Evolutionary conservation across 2,797 vertebrate genomes (phyloP).

Genomic region (Hippopotamyrus pictus): DNA sequence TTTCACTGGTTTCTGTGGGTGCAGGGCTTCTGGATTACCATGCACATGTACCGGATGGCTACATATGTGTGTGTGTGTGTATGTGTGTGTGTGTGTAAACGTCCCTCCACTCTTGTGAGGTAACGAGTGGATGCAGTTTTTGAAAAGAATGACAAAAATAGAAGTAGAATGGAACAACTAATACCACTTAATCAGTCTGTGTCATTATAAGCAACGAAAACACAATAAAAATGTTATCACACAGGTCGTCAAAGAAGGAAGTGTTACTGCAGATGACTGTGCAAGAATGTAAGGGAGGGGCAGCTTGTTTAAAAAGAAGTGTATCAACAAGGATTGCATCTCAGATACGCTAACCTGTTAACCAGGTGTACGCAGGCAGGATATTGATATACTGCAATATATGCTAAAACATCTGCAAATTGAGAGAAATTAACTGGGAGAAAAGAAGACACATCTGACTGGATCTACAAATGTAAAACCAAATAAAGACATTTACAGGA

Average conservation of each 20-base stretch:
- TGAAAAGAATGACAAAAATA: not conserved
- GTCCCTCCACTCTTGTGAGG: not conserved
- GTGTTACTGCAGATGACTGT: not conserved
- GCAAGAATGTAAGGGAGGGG: not conserved
- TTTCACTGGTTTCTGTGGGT: not conserved
- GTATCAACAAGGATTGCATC: not conserved
- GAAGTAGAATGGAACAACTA: not conserved
- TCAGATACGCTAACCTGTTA: not conserved
- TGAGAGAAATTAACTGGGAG: not conserved
- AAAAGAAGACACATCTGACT: not conserved
- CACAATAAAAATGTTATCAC: not conserved
- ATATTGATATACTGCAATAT: not conserved
- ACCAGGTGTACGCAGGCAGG: not conserved
- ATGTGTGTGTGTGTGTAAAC: not conserved
- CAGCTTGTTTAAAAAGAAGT: not conserved
- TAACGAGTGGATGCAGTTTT: not conserved
- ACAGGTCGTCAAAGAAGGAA: not conserved
- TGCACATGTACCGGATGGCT: not conserved
- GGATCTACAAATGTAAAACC: not conserved
- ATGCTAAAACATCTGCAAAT: not conserved
- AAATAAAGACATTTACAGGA: not conserved
- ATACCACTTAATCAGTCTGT: not conserved
- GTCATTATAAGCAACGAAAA: not conserved
- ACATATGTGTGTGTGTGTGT: not conserved
- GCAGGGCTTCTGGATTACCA: not conserved